phyloP scores from a whole-genome alignment of 2,113 vertebrate genomes.

The Ciconia stormi region DNA sequence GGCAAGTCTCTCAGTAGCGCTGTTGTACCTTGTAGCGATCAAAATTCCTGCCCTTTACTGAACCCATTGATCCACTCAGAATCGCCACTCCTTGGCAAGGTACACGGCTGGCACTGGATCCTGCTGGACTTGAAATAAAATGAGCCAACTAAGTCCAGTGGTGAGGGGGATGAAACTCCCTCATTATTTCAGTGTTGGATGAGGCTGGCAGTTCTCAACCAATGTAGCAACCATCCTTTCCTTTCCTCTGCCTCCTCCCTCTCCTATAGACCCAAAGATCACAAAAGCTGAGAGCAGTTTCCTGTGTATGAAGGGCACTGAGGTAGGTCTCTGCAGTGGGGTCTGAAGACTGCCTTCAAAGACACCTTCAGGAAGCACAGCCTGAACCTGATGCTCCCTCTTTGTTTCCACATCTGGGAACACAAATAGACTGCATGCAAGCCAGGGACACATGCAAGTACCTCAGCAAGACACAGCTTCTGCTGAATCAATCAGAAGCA shows the following conservation, averaged over 20 bases:
- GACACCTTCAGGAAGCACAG: neutral
- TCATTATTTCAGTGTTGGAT: neutral
- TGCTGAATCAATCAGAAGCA: neutral
- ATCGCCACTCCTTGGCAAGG: neutral
- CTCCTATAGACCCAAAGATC: neutral
- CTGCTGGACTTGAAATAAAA: neutral
- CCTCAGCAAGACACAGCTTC: neutral
- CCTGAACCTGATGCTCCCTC: neutral
- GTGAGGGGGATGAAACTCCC: neutral
- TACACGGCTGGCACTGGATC: neutral
- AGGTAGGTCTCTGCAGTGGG: neutral
- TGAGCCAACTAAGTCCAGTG: neutral
- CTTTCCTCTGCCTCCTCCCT: neutral
- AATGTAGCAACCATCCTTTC: neutral
- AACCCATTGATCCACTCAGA: neutral
- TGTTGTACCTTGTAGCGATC: rapidly evolving
- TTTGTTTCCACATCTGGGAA: neutral
- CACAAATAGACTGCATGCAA: neutral
- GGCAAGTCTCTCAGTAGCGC: neutral
- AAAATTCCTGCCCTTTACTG: neutral
- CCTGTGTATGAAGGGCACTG: neutral
- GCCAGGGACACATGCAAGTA: neutral
- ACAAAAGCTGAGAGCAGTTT: neutral
- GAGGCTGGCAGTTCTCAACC: neutral
- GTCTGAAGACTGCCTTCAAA: neutral